A percentile compares a stretch with the other conserved stretches of the same genome.
Evolutionary conservation across 35 echinoderm and acorn worm genomes (phyloP).

Genomic region (Apostichopus californicus): DNA sequence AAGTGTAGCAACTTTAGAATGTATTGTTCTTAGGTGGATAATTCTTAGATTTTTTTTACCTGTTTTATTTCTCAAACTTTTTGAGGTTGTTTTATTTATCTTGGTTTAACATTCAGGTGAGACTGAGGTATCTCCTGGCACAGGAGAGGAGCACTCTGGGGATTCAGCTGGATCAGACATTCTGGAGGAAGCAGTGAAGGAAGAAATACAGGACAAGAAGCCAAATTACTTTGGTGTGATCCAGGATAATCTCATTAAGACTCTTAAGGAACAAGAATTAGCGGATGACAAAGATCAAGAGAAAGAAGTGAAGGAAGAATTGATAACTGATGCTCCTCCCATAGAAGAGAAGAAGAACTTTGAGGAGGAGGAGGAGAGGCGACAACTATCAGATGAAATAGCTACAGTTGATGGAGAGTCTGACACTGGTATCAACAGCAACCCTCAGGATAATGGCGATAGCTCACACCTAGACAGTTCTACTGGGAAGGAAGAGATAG

Average conservation of each 20-base stretch:
- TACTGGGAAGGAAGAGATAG: not conserved
- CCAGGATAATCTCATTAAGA: not conserved
- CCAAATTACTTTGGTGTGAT: not conserved
- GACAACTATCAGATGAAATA: not conserved
- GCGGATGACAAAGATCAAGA: not conserved
- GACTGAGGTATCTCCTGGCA: not conserved
- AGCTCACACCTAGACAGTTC: not conserved
- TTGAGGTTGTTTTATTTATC: not conserved
- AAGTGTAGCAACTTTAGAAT: no score
- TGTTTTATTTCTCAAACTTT: no score
- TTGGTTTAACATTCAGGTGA: not conserved
- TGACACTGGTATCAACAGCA: not conserved
- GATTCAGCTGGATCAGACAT: not conserved
- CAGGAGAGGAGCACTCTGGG: not conserved
- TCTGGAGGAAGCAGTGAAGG: not conserved
- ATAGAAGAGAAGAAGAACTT: not conserved
- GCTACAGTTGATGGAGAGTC: not conserved
- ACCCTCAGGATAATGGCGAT: not conserved
- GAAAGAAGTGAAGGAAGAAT: not conserved
- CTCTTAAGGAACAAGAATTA: not conserved
- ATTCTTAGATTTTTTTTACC: no score
- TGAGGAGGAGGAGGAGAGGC: not conserved
- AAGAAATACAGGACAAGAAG: not conserved
- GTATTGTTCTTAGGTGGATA: no score
- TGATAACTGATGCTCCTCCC: not conserved